phyloP scores from a whole-genome alignment of 2,113 vertebrate species.

The Engraulis encrasicolus region DNA sequence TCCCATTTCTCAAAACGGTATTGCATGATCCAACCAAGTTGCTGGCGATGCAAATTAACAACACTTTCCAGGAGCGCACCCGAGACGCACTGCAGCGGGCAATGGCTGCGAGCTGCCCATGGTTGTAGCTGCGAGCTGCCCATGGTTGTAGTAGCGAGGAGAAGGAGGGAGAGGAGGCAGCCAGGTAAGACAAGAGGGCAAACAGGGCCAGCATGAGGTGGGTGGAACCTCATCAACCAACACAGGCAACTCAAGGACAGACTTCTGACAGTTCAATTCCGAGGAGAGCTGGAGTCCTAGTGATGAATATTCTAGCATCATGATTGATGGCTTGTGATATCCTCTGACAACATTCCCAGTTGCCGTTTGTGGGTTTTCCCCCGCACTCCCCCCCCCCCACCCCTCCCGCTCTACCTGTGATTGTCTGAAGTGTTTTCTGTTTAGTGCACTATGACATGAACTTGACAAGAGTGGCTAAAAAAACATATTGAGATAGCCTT shows the following conservation, averaged over 20 bases:
- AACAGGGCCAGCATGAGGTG: background rate
- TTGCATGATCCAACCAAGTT: too few relatives aligned
- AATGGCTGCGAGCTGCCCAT: too few relatives aligned
- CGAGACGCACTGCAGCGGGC: too few relatives aligned
- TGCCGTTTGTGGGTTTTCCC: background rate
- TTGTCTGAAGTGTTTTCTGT: background rate
- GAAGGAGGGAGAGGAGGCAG: background rate
- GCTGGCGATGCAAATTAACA: too few relatives aligned
- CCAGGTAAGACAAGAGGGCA: background rate
- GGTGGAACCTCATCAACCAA: background rate
- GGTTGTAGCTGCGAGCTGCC: too few relatives aligned
- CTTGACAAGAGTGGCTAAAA: background rate
- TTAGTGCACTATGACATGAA: background rate
- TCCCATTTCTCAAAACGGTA: too few relatives aligned
- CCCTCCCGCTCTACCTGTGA: background rate
- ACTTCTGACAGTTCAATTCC: conserved; percentile 9
- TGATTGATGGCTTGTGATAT: background rate
- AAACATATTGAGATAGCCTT: background rate
- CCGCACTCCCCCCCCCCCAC: background rate
- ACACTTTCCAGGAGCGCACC: too few relatives aligned
- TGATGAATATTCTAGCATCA: background rate
- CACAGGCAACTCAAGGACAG: conserved; percentile 14
- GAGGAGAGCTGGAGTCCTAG: background rate
- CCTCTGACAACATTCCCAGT: background rate
- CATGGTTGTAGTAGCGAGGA: too few relatives aligned